Evolutionary conservation across 2,113 vertebrate genomes (phyloP).

Genomic region (Uria lomvia): DNA sequence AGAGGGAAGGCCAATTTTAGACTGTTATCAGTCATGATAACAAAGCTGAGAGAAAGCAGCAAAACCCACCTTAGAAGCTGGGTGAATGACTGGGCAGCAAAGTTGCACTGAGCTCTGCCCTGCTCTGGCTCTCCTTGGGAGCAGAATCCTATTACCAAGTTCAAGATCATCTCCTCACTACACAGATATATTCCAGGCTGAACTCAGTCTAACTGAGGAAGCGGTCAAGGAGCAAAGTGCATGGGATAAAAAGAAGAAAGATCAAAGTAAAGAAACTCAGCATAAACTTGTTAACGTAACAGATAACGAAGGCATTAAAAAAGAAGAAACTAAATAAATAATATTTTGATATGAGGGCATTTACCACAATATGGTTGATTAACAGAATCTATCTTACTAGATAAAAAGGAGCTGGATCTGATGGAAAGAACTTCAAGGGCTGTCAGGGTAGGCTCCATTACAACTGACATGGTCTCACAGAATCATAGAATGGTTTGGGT

Average conservation of each 20-base stretch:
- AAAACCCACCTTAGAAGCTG: background rate
- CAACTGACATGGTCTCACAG: background rate
- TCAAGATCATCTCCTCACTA: background rate
- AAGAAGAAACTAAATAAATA: background rate
- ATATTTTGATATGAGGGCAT: background rate
- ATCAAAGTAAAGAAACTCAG: slow-evolving; percentile 11
- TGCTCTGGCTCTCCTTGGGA: background rate
- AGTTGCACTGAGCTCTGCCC: background rate
- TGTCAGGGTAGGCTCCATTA: background rate
- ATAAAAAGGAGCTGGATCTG: background rate
- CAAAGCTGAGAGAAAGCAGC: background rate
- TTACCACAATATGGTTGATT: background rate
- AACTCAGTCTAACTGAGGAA: background rate
- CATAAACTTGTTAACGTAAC: background rate
- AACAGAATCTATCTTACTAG: background rate
- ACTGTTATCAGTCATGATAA: background rate
- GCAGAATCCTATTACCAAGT: background rate
- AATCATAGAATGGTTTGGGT: too few species aligned
- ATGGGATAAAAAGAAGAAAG: slow-evolving; percentile 23
- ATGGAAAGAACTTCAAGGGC: background rate
- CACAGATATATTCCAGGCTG: background rate
- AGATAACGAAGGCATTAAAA: background rate
- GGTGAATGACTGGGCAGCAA: background rate
- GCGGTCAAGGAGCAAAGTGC: slow-evolving; percentile 1
- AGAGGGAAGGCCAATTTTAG: background rate